phyloP scores from a whole-genome alignment of 2,113 vertebrate genomes.

The Prunella fulvescens region DNA sequence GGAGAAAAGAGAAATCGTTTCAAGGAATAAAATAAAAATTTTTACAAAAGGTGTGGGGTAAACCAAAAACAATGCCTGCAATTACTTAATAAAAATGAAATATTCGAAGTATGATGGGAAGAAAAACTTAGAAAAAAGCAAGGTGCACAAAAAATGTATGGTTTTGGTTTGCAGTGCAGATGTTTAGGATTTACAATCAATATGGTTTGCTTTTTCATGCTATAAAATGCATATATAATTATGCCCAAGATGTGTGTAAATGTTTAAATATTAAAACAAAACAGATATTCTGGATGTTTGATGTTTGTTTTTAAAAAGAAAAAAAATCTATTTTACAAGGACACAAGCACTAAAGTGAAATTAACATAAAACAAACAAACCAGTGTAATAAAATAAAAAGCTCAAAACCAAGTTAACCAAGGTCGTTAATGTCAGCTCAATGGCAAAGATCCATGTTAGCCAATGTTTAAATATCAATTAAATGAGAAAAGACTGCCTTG shows the following conservation, averaged over 20 bases:
- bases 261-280: conserved; percentile 67
- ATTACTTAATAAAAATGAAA: conserved; percentile 10
- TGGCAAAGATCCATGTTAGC: conserved; percentile 46
- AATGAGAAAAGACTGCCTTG: conserved; percentile 34
- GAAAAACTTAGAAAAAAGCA: conserved; percentile 29
- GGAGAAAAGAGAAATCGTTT: background rate
- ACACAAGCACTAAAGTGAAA: conserved; percentile 51
- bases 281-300: conserved; percentile 29
- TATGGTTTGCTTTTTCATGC: conserved; percentile 46
- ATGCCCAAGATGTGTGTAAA: conserved; percentile 45
- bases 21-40: background rate
- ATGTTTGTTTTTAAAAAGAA: conserved; percentile 43
- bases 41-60: background rate
- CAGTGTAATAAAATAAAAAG: conserved; percentile 59
- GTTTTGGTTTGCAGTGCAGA: conserved; percentile 38
- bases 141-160: conserved; percentile 31
- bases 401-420: conserved; percentile 55
- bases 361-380: conserved; percentile 65
- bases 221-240: conserved; percentile 58
- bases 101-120: background rate
- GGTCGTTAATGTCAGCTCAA: conserved; percentile 57
- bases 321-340: conserved; percentile 21
- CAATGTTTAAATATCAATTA: conserved; percentile 63
- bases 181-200: conserved; percentile 64
- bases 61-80: background rate